Evolutionary conservation across 2,888 invertebrate species (phyloP).

Genomic region (Synergus japonicus): DNA sequence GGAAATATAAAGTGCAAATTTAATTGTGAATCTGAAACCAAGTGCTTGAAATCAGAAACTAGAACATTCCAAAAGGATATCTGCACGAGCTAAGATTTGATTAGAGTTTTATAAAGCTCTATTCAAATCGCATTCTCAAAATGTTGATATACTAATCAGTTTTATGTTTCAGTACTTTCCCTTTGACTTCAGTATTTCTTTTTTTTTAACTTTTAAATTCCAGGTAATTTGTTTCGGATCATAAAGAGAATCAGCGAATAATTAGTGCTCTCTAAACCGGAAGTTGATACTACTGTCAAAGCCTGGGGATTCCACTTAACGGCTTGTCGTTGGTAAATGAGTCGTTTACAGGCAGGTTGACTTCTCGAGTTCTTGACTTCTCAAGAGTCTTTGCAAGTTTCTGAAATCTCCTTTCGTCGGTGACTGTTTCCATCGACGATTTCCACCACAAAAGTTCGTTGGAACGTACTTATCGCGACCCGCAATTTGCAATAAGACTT

Average conservation of each 20-base stretch:
- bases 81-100: background rate
- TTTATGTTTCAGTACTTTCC: background rate
- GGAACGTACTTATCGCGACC: constrained; percentile 41
- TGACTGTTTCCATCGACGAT: constrained; percentile 39
- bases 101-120: background rate
- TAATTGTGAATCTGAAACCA: background rate
- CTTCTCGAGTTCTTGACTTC: constrained; percentile 22
- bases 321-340: constrained; percentile 26
- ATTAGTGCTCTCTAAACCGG: constrained; percentile 13
- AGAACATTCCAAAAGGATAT: background rate
- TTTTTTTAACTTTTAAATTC: background rate
- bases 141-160: background rate
- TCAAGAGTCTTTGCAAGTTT: constrained; percentile 33
- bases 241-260: background rate
- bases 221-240: background rate
- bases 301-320: background rate
- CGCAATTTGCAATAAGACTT: constrained; percentile 54
- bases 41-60: background rate
- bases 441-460: constrained; percentile 44
- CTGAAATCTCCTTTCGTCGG: constrained; percentile 42
- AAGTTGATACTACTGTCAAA: constrained; percentile 3
- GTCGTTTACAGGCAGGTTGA: background rate
- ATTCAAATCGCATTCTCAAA: background rate
- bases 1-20: background rate
- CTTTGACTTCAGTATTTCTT: background rate